A percentile compares a stretch with the other conserved stretches of the same genome.
These are phyloP conservation scores for Slavum lentiscoides DNA, from an alignment of 2,888 invertebrate genomes.

Conservation along the genomic window DNA sequence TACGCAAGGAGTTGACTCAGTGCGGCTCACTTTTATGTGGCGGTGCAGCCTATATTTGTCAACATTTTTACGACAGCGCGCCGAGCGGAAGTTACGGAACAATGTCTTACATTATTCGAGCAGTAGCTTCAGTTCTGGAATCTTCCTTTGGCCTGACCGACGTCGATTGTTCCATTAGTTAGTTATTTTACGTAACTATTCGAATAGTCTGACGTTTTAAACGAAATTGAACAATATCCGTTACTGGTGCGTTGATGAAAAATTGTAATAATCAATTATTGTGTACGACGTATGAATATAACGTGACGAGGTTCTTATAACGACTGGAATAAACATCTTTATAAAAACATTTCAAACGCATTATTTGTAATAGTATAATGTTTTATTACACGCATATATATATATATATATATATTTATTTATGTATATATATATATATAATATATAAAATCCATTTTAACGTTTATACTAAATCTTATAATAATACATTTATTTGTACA, in stretches of 20 bases:
- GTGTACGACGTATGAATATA: too few relatives aligned
- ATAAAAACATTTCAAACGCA: slow-evolving; percentile 24
- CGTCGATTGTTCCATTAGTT: slow-evolving; percentile 74
- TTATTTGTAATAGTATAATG: slow-evolving; percentile 36
- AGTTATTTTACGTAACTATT: neutral
- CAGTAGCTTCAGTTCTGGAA: slow-evolving; percentile 75
- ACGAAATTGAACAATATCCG: neutral
- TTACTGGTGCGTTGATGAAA: too few relatives aligned
- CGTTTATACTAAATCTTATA: slow-evolving; percentile 37
- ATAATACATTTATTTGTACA: slow-evolving; percentile 27
- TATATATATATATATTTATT: too few relatives aligned
- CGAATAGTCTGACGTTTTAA: neutral
- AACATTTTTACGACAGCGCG: slow-evolving; percentile 96
- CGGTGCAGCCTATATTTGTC: slow-evolving; percentile 93
- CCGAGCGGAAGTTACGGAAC: slow-evolving; percentile 97
- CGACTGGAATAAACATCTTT: neutral
- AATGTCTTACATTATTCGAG: slow-evolving; percentile 92
- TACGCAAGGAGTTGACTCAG: slow-evolving; percentile 62
- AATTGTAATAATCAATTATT: too few relatives aligned
- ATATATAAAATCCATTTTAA: too few relatives aligned
- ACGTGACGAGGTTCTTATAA: too few relatives aligned
- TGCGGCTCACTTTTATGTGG: slow-evolving; percentile 77
- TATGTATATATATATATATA: too few relatives aligned
- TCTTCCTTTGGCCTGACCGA: slow-evolving; percentile 77
- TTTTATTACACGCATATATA: slow-evolving; percentile 6